Conservation (phyloP, 2,888 invertebrate species). For the Atethmia centrago region DNA sequence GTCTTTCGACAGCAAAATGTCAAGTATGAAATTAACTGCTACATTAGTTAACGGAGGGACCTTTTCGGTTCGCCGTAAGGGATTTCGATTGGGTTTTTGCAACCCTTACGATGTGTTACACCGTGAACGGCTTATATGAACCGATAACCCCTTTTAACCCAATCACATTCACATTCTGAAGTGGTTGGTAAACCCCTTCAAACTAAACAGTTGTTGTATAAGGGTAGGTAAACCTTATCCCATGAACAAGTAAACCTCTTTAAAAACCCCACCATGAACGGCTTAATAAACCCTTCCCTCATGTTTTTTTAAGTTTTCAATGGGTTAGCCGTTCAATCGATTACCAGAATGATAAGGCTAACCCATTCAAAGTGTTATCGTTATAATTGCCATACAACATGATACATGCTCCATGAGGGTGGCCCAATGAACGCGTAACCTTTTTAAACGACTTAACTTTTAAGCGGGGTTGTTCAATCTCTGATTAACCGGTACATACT, state of each 20-base stretch:
- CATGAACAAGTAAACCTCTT: not conserved
- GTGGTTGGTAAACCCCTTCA: not conserved
- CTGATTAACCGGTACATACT: not conserved
- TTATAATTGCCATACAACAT: not conserved
- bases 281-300: not conserved
- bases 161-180: not conserved
- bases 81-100: too few relatives aligned
- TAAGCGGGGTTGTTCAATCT: not conserved
- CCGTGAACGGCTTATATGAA: not conserved
- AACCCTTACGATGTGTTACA: not conserved
- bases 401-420: not conserved
- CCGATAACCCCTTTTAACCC: not conserved
- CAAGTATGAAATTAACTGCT: not conserved
- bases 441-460: constrained; percentile 17
- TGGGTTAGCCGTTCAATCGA: not conserved
- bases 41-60: not conserved
- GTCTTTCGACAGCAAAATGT: not conserved
- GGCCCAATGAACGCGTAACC: constrained; percentile 9
- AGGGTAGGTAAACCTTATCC: not conserved
- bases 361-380: constrained; percentile 1
- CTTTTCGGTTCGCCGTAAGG: not conserved
- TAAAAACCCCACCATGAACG: not conserved
- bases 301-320: not conserved
- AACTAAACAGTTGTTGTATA: not conserved
- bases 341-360: not conserved